These are phyloP conservation scores for Trichopria drosophilae DNA, from an alignment of 2,888 invertebrate species.

Conservation along the genomic window DNA sequence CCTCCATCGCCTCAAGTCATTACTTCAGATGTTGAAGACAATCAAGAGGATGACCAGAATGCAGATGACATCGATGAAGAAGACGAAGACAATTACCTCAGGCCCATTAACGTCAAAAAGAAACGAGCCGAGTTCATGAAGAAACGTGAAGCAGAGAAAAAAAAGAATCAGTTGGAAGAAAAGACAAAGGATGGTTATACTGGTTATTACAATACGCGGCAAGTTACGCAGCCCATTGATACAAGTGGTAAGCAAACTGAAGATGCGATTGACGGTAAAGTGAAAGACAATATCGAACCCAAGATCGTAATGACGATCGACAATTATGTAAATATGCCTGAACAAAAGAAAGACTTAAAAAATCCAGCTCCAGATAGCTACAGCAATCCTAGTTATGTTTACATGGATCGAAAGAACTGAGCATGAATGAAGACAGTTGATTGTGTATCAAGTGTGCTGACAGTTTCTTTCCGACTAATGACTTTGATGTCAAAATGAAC, in stretches of 20 bases:
- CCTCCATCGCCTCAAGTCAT: too few species aligned
- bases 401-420: too few species aligned
- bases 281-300: constrained; percentile 44
- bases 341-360: constrained; percentile 57
- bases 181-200: constrained; percentile 37
- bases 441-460: too few species aligned
- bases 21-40: too few species aligned
- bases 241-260: constrained; percentile 25
- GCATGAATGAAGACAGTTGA: too few species aligned
- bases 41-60: too few species aligned
- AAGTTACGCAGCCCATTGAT: constrained; percentile 42
- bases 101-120: constrained; percentile 52
- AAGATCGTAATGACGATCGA: constrained; percentile 52
- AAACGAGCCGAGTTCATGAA: constrained; percentile 51
- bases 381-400: constrained; percentile 57
- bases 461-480: too few species aligned
- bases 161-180: constrained; percentile 17
- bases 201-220: constrained; percentile 50
- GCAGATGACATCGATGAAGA: too few species aligned
- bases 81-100: constrained; percentile 53
- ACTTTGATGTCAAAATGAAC: too few species aligned
- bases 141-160: constrained; percentile 42
- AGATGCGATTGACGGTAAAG: constrained; percentile 5
- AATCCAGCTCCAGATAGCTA: constrained; percentile 48
- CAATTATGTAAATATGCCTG: constrained; percentile 63